Percentiles rank a stretch among this genome's conserved stretches.
Evolutionary conservation across 2,888 invertebrate genomes (phyloP).

Genomic region (Macrophya alboannulata): DNA sequence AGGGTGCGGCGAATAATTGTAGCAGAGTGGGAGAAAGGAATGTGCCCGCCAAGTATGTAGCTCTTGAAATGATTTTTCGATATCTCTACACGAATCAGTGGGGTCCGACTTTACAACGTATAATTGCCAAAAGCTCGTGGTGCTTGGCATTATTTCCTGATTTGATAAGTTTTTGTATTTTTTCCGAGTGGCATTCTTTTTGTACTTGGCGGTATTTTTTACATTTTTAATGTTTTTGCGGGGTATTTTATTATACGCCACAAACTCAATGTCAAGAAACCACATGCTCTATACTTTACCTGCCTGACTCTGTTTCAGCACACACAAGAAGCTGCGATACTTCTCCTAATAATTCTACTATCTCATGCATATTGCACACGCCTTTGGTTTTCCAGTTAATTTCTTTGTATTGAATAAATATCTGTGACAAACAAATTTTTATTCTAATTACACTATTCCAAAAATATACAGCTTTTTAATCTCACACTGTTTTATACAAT

Average conservation of each 20-base stretch:
- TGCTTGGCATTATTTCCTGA: too few species aligned
- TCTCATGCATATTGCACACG: constrained; percentile 43
- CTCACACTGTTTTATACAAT: constrained; percentile 46
- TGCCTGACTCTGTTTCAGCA: constrained; percentile 38
- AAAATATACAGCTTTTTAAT: constrained; percentile 27
- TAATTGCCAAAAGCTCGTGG: too few species aligned
- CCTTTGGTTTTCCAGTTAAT: constrained; percentile 35
- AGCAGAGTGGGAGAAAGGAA: too few species aligned
- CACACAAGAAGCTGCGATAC: constrained; percentile 42
- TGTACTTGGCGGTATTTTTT: too few species aligned
- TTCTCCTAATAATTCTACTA: background rate
- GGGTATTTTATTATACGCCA: constrained; percentile 30
- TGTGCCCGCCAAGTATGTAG: too few species aligned
- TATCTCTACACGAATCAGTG: too few species aligned
- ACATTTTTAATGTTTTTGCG: too few species aligned
- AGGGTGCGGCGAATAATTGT: too few species aligned
- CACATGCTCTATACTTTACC: constrained; percentile 30
- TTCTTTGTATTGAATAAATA: constrained; percentile 40
- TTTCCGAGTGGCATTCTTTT: too few species aligned
- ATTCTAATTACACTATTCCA: constrained; percentile 43
- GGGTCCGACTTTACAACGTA: too few species aligned
- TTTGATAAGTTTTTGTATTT: too few species aligned
- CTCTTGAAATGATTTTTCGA: too few species aligned
- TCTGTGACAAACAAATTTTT: constrained; percentile 22
- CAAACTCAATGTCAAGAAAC: constrained; percentile 24